Base-by-base conservation (phyloP, 2,888 invertebrate genomes). In the Labia minor region DNA sequence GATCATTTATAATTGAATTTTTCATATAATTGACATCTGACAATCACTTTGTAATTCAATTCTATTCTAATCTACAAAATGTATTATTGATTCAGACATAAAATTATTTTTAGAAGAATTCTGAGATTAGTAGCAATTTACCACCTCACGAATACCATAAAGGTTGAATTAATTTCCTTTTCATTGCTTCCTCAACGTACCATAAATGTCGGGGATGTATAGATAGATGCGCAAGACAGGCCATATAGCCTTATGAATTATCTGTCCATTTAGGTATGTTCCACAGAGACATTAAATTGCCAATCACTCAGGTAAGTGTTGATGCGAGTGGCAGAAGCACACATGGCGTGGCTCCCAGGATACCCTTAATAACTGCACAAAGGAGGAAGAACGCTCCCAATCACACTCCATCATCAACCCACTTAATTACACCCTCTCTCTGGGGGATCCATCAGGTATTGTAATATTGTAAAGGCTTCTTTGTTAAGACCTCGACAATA, bases 271-370 rank as follows among this genome's bases (percentile, higher is more conserved):
- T 49, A 26, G 49, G 49, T 49, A 49, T 11, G 49, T 49, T n/a
- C n/a, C n/a, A 49, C 6, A 49, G 49, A 49, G 49, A 49, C 49
- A 49, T 49, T 49, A 49, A 49, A 49, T 49, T 49, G 49, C 49
- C 49, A 49, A 49, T 49, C 49, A 49, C 49, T 49, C 49, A 49
- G 49, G 49, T 14, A 49, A 49, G 49, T 49, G 49, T 49, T 49
- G 49, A 49, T 49, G 49, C 49, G 49, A 49, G 49, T 49, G 49
- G 49, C 49, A 49, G 49, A 49, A 11, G 3, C n/a, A 14, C 49
- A 49, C 16, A 16, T 49, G 49, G 49, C 16, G 8, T 6, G 14
- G 14, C 49, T 49, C 49, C 49, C 49, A 49, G 49, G 49, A 16
- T 14, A 14, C 49, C 49, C 49, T 49, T 49, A 49, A 49, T 49